Evolutionary conservation across 2,113 vertebrate species (phyloP).

Genomic region (Xiphophorus maculatus): DNA sequence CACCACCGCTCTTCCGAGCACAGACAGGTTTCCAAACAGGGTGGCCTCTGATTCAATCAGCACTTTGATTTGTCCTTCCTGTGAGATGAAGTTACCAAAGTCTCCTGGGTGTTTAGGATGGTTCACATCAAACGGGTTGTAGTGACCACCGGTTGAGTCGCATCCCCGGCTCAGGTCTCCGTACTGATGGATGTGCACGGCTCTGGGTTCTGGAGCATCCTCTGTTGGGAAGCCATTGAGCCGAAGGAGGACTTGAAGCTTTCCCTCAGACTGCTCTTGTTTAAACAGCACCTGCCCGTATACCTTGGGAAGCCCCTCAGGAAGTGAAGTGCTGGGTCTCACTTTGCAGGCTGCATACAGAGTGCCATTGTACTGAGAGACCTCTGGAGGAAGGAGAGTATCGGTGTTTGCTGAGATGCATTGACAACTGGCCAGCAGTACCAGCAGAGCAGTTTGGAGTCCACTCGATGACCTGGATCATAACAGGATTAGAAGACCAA

Average conservation of each 20-base stretch:
- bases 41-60: slow-evolving; percentile 73
- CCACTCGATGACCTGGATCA: slow-evolving; percentile 46
- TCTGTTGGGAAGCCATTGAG: slow-evolving; percentile 81
- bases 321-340: slow-evolving; percentile 81
- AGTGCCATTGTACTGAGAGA: slow-evolving; percentile 45
- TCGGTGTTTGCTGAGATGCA: slow-evolving; percentile 16
- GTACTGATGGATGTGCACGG: slow-evolving; percentile 90
- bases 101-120: slow-evolving; percentile 93
- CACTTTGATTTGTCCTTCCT: slow-evolving; percentile 79
- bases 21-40: slow-evolving; percentile 79
- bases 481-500: background rate
- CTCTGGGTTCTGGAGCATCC: slow-evolving; percentile 62
- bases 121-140: slow-evolving; percentile 81
- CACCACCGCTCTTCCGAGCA: slow-evolving; percentile 88
- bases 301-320: slow-evolving; percentile 76
- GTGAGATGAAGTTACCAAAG: slow-evolving; percentile 89
- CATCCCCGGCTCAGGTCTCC: slow-evolving; percentile 89
- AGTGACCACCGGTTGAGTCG: slow-evolving; percentile 86
- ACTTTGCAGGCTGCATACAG: slow-evolving; percentile 83
- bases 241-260: slow-evolving; percentile 78
- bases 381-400: slow-evolving; percentile 61
- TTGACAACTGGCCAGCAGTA: slow-evolving; percentile 45
- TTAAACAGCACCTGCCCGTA: slow-evolving; percentile 85
- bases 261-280: slow-evolving; percentile 75
- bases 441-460: slow-evolving; percentile 28